Conservation (phyloP, 1,140 invertebrate species). For the Batillaria attramentaria region DNA sequence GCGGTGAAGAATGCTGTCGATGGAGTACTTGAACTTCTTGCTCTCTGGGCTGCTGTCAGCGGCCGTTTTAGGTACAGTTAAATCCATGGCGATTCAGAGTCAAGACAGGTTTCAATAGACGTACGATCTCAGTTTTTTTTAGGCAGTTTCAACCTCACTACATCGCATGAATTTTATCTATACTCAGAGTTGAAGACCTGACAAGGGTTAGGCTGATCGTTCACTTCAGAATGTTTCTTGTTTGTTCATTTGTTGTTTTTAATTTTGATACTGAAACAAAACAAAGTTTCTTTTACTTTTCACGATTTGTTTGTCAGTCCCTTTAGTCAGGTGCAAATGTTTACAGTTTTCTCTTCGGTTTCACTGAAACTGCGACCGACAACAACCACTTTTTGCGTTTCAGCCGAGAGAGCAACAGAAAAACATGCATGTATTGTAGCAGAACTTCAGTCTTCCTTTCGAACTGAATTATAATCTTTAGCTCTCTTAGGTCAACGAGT, state of each 20-base stretch:
- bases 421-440: no score
- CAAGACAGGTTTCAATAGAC: not conserved
- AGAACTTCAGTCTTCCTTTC: no score
- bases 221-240: not conserved
- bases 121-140: not conserved
- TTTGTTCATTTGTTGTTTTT: not conserved
- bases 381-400: no score
- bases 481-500: no score
- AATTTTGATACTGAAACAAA: not conserved
- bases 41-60: not conserved
- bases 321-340: no score
- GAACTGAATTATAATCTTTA: no score
- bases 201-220: not conserved
- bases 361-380: no score
- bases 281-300: no score
- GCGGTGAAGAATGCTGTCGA: conserved; percentile 27
- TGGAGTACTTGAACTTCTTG: conserved; percentile 18
- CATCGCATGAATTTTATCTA: not conserved
- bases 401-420: no score
- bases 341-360: no score
- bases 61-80: not conserved
- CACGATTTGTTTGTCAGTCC: no score
- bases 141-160: not conserved
- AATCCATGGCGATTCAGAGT: not conserved
- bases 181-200: not conserved